Conservation (phyloP, 1,140 invertebrate genomes). For the Drosophila nikananu region DNA sequence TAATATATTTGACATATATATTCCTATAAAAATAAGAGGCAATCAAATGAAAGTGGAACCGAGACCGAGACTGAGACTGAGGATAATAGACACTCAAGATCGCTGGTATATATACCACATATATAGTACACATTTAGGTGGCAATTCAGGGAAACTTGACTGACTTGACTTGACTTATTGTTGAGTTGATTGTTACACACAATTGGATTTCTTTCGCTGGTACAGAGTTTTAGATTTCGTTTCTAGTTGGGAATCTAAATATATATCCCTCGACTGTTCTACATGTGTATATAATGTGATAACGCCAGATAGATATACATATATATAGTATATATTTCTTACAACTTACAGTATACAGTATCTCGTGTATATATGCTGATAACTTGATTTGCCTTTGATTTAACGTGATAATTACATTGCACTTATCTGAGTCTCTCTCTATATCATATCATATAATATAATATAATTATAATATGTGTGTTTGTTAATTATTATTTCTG, state of each 20-base stretch:
- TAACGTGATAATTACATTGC: slow-evolving; percentile 35
- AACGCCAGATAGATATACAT: neutral
- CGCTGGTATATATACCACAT: neutral
- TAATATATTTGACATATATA: neutral
- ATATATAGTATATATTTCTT: neutral
- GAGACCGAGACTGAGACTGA: slow-evolving; percentile 3
- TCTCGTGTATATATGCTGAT: slow-evolving; percentile 21
- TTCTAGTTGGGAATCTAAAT: slow-evolving; percentile 10
- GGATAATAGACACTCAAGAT: slow-evolving; percentile 31
- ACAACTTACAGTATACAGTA: slow-evolving; percentile 13
- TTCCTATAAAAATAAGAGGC: slow-evolving; percentile 44
- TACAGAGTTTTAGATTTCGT: slow-evolving; percentile 30
- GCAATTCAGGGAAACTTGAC: slow-evolving; percentile 15
- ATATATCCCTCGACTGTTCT: neutral
- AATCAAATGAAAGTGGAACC: slow-evolving; percentile 28
- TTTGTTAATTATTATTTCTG: neutral
- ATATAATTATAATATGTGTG: neutral
- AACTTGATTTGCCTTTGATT: slow-evolving; percentile 36
- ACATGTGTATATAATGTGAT: slow-evolving; percentile 20
- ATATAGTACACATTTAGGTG: neutral
- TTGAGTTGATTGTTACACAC: slow-evolving; percentile 49
- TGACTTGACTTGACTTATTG: slow-evolving; percentile 40
- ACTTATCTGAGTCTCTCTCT: slow-evolving; percentile 11
- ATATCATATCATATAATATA: slow-evolving; percentile 2
- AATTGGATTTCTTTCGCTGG: slow-evolving; percentile 33